phyloP scores from a whole-genome alignment of 2,888 invertebrate genomes.

The Panorpa germanica region DNA sequence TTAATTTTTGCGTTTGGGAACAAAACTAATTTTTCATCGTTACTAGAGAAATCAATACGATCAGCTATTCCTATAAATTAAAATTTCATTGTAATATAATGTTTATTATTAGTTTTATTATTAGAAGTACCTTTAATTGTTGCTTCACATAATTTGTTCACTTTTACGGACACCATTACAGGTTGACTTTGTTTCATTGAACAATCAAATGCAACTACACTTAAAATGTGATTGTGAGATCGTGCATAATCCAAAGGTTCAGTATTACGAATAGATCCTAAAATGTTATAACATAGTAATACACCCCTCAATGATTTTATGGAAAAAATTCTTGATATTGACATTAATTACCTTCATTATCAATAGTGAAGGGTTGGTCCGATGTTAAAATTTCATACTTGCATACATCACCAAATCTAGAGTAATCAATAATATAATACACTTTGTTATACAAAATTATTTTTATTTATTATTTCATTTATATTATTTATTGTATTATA shows the following conservation, averaged over 20 bases:
- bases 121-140: slow-evolving; percentile 59
- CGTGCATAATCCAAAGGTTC: slow-evolving; percentile 83
- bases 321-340: slow-evolving; percentile 5
- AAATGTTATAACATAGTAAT: slow-evolving; percentile 12
- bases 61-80: slow-evolving; percentile 47
- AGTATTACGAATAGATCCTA: slow-evolving; percentile 78
- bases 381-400: slow-evolving; percentile 90
- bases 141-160: slow-evolving; percentile 59
- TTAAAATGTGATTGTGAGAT: slow-evolving; percentile 89
- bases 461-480: too few species aligned
- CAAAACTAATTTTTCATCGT: slow-evolving; percentile 58
- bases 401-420: slow-evolving; percentile 90
- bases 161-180: slow-evolving; percentile 91
- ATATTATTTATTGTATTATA: too few species aligned
- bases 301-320: neutral
- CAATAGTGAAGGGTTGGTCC: slow-evolving; percentile 79
- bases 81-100: slow-evolving; percentile 5
- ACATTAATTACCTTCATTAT: slow-evolving; percentile 54
- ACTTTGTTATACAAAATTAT: too few species aligned
- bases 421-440: too few species aligned
- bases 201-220: slow-evolving; percentile 94
- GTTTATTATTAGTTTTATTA: neutral
- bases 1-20: slow-evolving; percentile 75
- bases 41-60: slow-evolving; percentile 72
- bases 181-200: slow-evolving; percentile 89